Conservation (phyloP, 92 coral and sea anemone species). For the Plumapathes pennacea region DNA sequence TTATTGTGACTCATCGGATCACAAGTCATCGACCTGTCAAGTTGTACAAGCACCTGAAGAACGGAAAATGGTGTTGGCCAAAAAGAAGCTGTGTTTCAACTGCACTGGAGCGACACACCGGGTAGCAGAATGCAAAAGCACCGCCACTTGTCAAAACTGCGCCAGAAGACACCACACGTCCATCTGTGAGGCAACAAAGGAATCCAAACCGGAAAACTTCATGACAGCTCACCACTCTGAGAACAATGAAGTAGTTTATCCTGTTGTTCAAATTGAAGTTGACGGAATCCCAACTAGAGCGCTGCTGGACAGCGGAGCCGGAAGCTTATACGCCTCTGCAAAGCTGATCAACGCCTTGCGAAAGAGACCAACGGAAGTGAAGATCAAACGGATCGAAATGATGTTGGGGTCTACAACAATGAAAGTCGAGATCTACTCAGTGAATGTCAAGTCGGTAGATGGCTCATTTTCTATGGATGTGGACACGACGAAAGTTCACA, state of each 20-base stretch:
- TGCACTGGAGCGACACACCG: slow-evolving; percentile 40
- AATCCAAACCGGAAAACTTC: too few species aligned
- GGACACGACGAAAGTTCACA: slow-evolving; percentile 39
- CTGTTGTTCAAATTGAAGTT: slow-evolving; percentile 30
- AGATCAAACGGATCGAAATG: slow-evolving; percentile 46
- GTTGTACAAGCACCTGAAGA: slow-evolving; percentile 31
- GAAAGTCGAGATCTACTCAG: slow-evolving; percentile 33
- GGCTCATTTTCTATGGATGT: slow-evolving; percentile 26
- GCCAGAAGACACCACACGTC: slow-evolving; percentile 49
- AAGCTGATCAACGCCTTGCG: slow-evolving; percentile 29
- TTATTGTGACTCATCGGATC: slow-evolving; percentile 23
- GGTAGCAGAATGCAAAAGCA: slow-evolving; percentile 48
- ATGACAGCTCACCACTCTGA: too few species aligned
- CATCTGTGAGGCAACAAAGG: slow-evolving; percentile 23
- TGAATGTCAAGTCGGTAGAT: slow-evolving; percentile 6
- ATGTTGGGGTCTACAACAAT: slow-evolving; percentile 47
- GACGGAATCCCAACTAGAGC: slow-evolving; percentile 45
- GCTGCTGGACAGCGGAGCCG: slow-evolving; percentile 60
- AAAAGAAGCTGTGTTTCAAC: slow-evolving; percentile 44
- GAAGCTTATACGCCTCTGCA: slow-evolving; percentile 48
- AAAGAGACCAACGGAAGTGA: slow-evolving; percentile 11
- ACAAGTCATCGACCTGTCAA: slow-evolving; percentile 25
- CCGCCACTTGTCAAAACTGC: slow-evolving; percentile 53
- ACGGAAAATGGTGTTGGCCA: slow-evolving; percentile 21
- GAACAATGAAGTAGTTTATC: too few species aligned